Conservation (phyloP, 2,113 vertebrate genomes). For the Gymnarchus niloticus region DNA sequence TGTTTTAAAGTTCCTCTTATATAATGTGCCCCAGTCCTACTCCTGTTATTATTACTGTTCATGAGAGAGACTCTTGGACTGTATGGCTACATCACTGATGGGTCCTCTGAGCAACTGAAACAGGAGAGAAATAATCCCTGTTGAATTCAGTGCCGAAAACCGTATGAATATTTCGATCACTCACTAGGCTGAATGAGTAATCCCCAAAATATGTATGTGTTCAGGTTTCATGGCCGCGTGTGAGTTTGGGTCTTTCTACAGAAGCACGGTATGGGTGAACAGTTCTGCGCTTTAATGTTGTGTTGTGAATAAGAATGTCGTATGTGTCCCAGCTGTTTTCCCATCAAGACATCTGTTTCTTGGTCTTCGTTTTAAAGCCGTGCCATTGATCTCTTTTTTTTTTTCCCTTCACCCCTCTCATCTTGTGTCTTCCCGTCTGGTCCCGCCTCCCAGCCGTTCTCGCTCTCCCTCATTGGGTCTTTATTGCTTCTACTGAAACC, state of each 20-base stretch:
- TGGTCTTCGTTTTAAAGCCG: conserved; percentile 37
- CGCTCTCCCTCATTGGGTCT: background rate
- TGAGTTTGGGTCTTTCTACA: background rate
- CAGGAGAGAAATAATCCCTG: conserved; percentile 53
- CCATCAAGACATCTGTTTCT: conserved; percentile 56
- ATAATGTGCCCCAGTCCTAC: conserved; percentile 37
- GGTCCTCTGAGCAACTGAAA: conserved; percentile 32
- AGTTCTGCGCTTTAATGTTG: background rate
- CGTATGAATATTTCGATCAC: conserved; percentile 50
- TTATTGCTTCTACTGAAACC: background rate
- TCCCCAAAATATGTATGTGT: conserved; percentile 24
- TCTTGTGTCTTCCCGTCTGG: background rate
- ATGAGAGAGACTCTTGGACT: conserved; percentile 38
- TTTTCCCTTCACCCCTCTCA: background rate
- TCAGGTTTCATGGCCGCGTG: conserved; percentile 16
- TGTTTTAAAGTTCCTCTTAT: conserved; percentile 25
- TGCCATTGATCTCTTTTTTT: conserved; percentile 26
- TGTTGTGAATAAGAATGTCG: background rate
- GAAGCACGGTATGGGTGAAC: background rate
- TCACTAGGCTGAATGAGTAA: conserved; percentile 11
- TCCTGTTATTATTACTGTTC: conserved; percentile 50
- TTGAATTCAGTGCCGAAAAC: conserved; percentile 52
- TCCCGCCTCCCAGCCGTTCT: background rate
- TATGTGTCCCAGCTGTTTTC: background rate
- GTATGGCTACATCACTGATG: conserved; percentile 50